phyloP scores from a whole-genome alignment of 2,888 invertebrate species.

The Dryadula phaetusa region DNA sequence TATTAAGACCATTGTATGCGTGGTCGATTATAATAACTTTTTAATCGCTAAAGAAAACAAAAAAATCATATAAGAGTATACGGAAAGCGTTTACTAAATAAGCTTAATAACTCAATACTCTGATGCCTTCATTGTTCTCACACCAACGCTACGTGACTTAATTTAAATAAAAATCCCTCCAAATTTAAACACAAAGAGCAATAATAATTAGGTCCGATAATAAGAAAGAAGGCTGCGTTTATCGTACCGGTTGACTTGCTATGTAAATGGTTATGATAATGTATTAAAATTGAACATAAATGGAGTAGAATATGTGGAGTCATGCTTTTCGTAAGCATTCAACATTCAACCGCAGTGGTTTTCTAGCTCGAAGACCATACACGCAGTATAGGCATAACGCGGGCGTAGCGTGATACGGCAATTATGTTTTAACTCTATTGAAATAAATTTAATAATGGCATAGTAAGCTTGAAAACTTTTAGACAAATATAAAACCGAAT shows the following conservation, averaged over 20 bases:
- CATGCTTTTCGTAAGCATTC: conserved; percentile 68
- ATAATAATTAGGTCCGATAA: conserved; percentile 81
- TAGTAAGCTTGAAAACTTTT: not conserved
- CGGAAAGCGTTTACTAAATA: conserved; percentile 36
- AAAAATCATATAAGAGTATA: conserved; percentile 13
- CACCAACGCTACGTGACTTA: conserved; percentile 64
- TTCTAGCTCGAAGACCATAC: conserved; percentile 59
- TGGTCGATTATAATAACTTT: conserved; percentile 13
- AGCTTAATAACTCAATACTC: conserved; percentile 61
- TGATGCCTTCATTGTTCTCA: conserved; percentile 58
- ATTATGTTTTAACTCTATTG: conserved; percentile 54
- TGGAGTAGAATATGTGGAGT: conserved; percentile 77
- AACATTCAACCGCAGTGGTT: conserved; percentile 62
- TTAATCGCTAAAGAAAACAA: conserved; percentile 8
- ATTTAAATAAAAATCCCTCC: conserved; percentile 70
- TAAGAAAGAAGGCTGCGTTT: conserved; percentile 69
- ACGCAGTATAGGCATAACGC: conserved; percentile 53
- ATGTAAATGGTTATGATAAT: conserved; percentile 82
- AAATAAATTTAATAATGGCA: conserved; percentile 18
- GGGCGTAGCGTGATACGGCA: conserved; percentile 69
- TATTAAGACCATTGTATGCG: not conserved
- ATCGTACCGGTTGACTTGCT: conserved; percentile 64
- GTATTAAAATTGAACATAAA: conserved; percentile 73
- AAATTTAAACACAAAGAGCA: conserved; percentile 79
- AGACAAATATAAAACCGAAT: not conserved